phyloP scores from a whole-genome alignment of 2,113 vertebrate genomes.

The Athene cunicularia region DNA sequence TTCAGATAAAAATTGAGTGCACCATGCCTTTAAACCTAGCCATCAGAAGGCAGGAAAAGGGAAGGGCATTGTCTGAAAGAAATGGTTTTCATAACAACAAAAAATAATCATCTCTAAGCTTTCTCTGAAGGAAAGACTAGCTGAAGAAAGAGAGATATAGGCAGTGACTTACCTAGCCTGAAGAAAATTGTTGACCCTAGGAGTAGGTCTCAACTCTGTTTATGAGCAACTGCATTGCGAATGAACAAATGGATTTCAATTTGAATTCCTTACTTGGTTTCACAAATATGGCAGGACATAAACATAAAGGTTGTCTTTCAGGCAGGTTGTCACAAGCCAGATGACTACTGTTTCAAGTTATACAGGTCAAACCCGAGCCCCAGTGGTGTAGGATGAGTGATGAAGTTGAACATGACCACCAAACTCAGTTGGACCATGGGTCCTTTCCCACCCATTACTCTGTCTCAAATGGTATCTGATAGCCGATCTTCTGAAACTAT shows the following conservation, averaged over 20 bases:
- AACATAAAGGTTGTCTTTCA: neutral
- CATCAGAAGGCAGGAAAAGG: neutral
- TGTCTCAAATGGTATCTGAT: neutral
- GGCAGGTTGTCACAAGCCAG: neutral
- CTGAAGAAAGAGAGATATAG: neutral
- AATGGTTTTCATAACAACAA: neutral
- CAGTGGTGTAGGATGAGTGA: accelerated
- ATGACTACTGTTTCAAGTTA: neutral
- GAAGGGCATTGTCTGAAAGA: neutral
- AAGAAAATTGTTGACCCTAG: neutral
- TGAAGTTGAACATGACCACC: neutral
- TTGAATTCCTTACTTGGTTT: neutral
- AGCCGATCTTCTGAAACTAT: neutral
- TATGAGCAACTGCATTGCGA: neutral
- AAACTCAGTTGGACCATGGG: neutral
- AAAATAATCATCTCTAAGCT: neutral
- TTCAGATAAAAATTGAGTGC: neutral
- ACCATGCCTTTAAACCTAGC: neutral
- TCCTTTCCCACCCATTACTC: neutral
- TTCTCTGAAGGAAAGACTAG: neutral
- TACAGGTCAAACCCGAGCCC: neutral
- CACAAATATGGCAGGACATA: neutral
- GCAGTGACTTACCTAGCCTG: neutral
- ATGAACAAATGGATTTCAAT: neutral
- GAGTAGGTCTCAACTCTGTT: neutral